phyloP scores from a whole-genome alignment of 2,113 vertebrate species.

The Perognathus longimembris region DNA sequence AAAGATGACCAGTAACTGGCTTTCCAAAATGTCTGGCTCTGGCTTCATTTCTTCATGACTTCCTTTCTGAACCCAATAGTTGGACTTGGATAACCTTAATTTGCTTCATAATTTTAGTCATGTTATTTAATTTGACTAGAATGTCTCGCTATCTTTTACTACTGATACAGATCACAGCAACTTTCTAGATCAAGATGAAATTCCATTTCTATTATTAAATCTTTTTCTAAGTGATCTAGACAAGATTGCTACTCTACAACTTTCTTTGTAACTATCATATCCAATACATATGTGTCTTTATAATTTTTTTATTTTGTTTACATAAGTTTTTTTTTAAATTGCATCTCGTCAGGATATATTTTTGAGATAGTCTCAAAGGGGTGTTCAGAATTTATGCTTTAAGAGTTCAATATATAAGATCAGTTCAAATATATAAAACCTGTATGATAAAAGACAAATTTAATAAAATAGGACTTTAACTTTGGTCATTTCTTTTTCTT shows the following conservation, averaged over 20 bases:
- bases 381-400: no score
- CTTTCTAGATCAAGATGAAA: slow-evolving; percentile 6
- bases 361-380: no score
- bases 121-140: neutral
- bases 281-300: neutral
- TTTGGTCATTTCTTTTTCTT: slow-evolving; percentile 20
- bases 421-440: slow-evolving; percentile 17
- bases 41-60: neutral
- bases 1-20: slow-evolving; percentile 28
- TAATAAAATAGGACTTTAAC: slow-evolving; percentile 26
- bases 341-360: no score
- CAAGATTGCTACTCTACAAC: neutral
- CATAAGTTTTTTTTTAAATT: neutral
- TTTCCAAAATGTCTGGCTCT: slow-evolving; percentile 8
- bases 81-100: neutral
- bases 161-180: neutral
- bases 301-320: neutral
- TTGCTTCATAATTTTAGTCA: neutral
- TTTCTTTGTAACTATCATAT: neutral
- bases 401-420: neutral
- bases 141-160: slow-evolving; percentile 10
- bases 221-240: slow-evolving; percentile 42
- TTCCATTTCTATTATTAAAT: neutral
- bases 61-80: neutral
- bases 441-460: slow-evolving; percentile 8